Percentiles rank a stretch among this genome's conserved stretches.
Evolutionary conservation across 2,888 invertebrate genomes (phyloP).

Genomic region (Tenodera sinensis): DNA sequence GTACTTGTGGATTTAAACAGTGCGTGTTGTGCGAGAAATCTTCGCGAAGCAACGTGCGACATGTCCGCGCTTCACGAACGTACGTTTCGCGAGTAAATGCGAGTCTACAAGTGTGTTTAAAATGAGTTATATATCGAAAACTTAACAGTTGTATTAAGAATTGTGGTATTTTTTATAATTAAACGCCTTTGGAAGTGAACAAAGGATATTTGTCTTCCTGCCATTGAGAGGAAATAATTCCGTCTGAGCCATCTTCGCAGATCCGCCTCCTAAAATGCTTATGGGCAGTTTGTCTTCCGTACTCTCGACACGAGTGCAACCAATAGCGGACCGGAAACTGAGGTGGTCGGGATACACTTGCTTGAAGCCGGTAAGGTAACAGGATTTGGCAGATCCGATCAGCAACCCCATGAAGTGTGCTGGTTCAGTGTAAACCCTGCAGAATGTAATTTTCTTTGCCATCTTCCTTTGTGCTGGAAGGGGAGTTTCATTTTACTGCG

Average conservation of each 20-base stretch:
- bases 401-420: neutral
- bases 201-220: neutral
- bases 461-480: neutral
- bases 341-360: neutral
- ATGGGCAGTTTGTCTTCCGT: neutral
- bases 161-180: neutral
- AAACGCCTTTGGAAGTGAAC: neutral
- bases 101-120: too few relatives aligned
- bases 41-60: neutral
- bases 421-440: neutral
- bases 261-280: neutral
- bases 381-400: neutral
- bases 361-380: slow-evolving; percentile 3
- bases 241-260: neutral
- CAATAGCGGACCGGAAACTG: neutral
- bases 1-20: neutral
- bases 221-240: neutral
- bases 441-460: neutral
- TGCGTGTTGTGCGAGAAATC: neutral
- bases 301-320: neutral
- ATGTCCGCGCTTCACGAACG: neutral
- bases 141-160: neutral
- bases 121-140: neutral
- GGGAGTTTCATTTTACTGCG: neutral
- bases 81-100: neutral